Evolutionary conservation across 2,888 invertebrate genomes (phyloP).

Genomic region (Amaurobius ferox): DNA sequence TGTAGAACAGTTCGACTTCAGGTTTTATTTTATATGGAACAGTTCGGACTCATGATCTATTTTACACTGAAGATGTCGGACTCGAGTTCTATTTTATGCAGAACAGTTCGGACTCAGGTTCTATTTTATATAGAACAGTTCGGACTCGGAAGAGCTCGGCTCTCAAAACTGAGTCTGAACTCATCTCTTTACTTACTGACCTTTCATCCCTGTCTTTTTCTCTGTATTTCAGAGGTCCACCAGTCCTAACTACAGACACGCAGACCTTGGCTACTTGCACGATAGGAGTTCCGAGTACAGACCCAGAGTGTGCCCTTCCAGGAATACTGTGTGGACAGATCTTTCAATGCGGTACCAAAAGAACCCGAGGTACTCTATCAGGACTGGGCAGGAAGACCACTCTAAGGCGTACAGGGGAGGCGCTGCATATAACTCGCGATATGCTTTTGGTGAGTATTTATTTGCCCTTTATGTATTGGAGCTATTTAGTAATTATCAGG

Average conservation of each 20-base stretch:
- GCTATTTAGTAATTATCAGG: no score
- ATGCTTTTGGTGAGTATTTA: background rate
- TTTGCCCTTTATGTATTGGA: no score
- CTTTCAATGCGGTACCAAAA: slow-evolving; percentile 32
- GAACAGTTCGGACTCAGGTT: no score
- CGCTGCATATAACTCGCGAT: background rate
- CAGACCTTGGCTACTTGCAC: background rate
- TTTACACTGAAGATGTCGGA: no score
- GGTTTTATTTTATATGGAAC: no score
- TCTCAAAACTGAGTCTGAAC: no score
- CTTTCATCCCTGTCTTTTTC: background rate
- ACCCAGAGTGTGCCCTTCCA: background rate
- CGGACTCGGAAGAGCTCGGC: no score
- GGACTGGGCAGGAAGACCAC: background rate
- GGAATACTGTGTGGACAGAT: slow-evolving; percentile 52
- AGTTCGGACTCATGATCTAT: no score
- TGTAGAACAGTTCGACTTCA: no score
- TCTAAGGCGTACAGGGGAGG: background rate
- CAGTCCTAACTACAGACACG: slow-evolving; percentile 3
- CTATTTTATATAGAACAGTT: no score
- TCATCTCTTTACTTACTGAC: no score
- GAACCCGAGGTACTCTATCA: background rate
- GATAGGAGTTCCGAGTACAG: background rate
- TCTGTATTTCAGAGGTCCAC: background rate
- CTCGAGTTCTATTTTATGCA: no score